Conservation (phyloP, 2,888 invertebrate species). For the Sesia apiformis region DNA sequence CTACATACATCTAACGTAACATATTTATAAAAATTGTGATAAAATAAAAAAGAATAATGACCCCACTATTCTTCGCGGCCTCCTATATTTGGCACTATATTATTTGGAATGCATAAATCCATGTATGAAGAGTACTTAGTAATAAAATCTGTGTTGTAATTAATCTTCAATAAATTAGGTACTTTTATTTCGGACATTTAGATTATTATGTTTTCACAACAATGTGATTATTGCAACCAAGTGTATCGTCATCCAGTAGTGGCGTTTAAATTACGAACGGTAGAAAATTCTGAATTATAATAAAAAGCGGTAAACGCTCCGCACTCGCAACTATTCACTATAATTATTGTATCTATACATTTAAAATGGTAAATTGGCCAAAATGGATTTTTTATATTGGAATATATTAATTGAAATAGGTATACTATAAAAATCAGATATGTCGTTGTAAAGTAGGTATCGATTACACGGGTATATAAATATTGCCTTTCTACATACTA, state of each 20-base stretch:
- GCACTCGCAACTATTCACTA: constrained; percentile 23
- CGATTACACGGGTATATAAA: constrained; percentile 44
- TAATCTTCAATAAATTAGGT: too few relatives aligned
- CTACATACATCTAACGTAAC: constrained; percentile 8
- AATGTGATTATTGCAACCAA: not conserved
- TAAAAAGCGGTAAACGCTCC: constrained; percentile 6
- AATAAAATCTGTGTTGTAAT: too few relatives aligned
- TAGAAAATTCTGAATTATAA: not conserved
- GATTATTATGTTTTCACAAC: not conserved
- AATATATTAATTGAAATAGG: constrained; percentile 32
- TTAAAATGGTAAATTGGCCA: constrained; percentile 23
- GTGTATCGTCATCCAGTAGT: too few relatives aligned
- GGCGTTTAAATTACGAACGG: not conserved
- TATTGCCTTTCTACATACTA: constrained; percentile 63
- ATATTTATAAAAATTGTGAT: constrained; percentile 11
- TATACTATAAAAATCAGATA: constrained; percentile 62
- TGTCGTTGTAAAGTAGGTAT: constrained; percentile 55
- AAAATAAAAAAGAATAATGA: constrained; percentile 29
- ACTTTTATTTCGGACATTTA: too few relatives aligned
- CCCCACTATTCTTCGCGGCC: constrained; percentile 36
- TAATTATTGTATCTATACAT: constrained; percentile 22
- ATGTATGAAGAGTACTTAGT: too few relatives aligned
- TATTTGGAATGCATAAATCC: constrained; percentile 48
- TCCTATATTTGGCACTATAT: constrained; percentile 65
- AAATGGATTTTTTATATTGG: constrained; percentile 33